Evolutionary conservation across 1,140 invertebrate species (phyloP).

Genomic region (Penaeus indicus): DNA sequence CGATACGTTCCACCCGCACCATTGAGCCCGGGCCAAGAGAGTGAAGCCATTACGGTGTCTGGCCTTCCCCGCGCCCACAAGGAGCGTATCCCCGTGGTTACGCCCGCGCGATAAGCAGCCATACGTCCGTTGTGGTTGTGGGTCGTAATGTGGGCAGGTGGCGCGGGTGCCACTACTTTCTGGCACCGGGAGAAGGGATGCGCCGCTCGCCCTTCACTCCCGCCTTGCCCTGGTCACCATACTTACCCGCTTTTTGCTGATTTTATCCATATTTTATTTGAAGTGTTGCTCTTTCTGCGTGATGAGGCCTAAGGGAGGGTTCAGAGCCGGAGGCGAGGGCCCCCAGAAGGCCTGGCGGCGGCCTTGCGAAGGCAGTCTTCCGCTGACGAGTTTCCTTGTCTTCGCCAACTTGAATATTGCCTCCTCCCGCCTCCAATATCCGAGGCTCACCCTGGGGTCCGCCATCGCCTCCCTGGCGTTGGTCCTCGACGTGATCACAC

Average conservation of each 20-base stretch:
- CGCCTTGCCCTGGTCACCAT: slow-evolving; percentile 8
- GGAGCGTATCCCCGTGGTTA: slow-evolving; percentile 25
- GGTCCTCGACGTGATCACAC: no score
- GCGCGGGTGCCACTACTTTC: background rate
- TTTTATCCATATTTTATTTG: slow-evolving; percentile 31
- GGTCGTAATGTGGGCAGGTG: slow-evolving; percentile 23
- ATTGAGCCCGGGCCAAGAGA: slow-evolving; percentile 45
- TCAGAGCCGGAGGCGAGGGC: no score
- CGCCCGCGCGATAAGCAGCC: slow-evolving; percentile 46
- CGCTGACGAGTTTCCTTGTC: no score
- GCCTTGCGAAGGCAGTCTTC: no score
- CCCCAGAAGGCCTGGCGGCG: no score
- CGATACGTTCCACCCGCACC: slow-evolving; percentile 35
- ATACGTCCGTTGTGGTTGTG: slow-evolving; percentile 1
- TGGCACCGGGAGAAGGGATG: background rate
- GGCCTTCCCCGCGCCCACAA: background rate
- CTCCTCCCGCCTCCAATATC: no score
- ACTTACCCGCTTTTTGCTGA: slow-evolving; percentile 33
- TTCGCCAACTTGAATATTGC: no score
- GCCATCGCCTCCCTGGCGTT: no score
- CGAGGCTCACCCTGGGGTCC: no score
- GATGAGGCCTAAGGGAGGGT: background rate
- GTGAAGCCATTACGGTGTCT: slow-evolving; percentile 53
- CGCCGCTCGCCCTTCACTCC: slow-evolving; percentile 11
- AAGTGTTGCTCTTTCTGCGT: slow-evolving; percentile 26